phyloP scores from a whole-genome alignment of 2,113 vertebrate genomes.

The Scolopax mira region DNA sequence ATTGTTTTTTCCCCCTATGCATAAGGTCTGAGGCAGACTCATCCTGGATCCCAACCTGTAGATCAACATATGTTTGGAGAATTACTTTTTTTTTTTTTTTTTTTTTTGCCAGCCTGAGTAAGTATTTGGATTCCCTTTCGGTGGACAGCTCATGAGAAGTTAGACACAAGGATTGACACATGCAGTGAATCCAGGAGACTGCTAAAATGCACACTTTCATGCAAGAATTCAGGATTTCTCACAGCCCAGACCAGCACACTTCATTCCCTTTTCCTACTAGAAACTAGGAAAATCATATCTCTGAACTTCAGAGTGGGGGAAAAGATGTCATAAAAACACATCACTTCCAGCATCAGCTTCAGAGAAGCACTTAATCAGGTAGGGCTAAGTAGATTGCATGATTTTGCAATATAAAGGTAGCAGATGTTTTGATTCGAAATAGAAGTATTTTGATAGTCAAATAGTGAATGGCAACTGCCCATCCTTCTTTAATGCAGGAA shows the following conservation, averaged over 20 bases:
- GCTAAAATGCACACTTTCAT: not conserved
- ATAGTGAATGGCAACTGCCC: slow-evolving; percentile 12
- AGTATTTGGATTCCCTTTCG: not conserved
- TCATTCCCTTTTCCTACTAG: not conserved
- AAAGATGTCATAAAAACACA: not conserved
- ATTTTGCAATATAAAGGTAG: not conserved
- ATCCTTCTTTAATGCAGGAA: not conserved
- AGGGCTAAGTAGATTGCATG: not conserved
- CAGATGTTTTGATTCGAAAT: not conserved
- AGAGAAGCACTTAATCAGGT: not conserved
- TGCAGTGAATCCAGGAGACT: not conserved
- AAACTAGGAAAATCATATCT: not conserved
- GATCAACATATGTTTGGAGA: not conserved
- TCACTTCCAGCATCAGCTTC: not conserved
- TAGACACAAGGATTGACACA: not conserved
- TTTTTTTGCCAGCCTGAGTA: not conserved
- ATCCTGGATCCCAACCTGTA: not conserved
- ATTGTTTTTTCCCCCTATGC: not conserved
- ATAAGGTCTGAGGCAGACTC: not conserved
- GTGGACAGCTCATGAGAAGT: not conserved
- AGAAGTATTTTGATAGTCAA: not conserved
- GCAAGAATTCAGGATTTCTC: not conserved
- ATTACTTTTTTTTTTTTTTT: too few relatives aligned
- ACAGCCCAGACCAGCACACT: not conserved
- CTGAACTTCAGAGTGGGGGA: not conserved